Base-by-base conservation (phyloP, 1,140 invertebrate genomes). In the Lasaia peninsularis region DNA sequence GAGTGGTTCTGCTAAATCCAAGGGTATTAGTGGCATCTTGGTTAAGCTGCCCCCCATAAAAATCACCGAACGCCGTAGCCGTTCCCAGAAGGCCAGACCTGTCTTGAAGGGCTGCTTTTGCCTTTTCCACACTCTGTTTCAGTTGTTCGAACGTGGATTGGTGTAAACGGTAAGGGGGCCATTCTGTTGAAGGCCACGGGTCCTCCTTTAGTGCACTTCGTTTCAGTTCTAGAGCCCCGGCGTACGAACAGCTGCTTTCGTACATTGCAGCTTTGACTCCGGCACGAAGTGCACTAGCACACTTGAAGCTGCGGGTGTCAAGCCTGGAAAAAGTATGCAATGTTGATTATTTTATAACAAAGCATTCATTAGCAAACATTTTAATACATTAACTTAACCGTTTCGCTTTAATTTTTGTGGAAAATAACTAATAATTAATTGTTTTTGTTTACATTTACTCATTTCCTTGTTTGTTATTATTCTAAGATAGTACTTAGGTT, bases 231-330 rank as follows among this genome's bases (percentile, higher is more conserved):
- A 96, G 90, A 71, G 95, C 95, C 81, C 93, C 94, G 81, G 95
- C 94, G 90, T 96, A 96, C 82, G 95, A 96, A 90, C 95, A 96
- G 73, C 94, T 94, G 88, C 95, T 96, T 91, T 96, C 95, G 92
- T 96, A 96, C 37, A 96, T 96, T 40, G 79, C 83, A 70, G 73
- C 73, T 75, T 76, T 82, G 50, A 77, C 69, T 33, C 75, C 76
- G 34, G 76, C 72, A 33, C 83, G 73, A 32, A 86, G 78, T 66
- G 77, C 75, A 35, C 72, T 63, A 20, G 79, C 86, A 74, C 83
- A 85, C 78, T 81, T 88, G 53, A 86, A 60, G 53, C 82, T 77
- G 50, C 85, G 82, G 51, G 82, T 73, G 67, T 88, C 78, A 53
- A 86, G 65, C 79, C 85, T 88, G 68, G 1, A 62, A 70, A 37